Evolutionary conservation across 2,113 vertebrate species (phyloP).

Genomic region (Mirounga angustirostris): DNA sequence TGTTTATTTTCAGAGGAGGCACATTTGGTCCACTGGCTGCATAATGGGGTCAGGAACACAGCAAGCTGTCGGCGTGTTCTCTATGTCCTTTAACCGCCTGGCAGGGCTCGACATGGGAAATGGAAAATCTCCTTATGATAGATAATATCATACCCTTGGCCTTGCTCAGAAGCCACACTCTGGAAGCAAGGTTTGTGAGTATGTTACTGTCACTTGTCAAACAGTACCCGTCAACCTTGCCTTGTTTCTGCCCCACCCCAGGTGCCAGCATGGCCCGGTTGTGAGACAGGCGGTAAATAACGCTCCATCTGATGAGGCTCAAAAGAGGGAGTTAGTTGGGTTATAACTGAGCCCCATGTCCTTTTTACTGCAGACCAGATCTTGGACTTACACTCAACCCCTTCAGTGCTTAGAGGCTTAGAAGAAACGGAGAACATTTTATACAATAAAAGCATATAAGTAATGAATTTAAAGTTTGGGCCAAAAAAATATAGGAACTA

Average conservation of each 20-base stretch:
- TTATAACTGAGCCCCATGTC: background rate
- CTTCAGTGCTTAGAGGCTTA: background rate
- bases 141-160: slow-evolving; percentile 40
- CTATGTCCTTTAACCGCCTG: slow-evolving; percentile 64
- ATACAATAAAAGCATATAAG: background rate
- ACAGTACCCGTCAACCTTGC: background rate
- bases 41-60: slow-evolving; percentile 75
- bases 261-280: background rate
- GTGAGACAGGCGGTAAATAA: background rate
- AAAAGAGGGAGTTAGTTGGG: background rate
- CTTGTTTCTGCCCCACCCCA: background rate
- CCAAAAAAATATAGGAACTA: background rate
- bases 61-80: slow-evolving; percentile 70
- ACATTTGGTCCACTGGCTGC: slow-evolving; percentile 65
- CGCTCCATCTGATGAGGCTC: background rate
- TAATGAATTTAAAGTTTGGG: slow-evolving; percentile 21
- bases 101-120: slow-evolving; percentile 55
- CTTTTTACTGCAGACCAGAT: background rate
- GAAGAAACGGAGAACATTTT: background rate
- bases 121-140: slow-evolving; percentile 52
- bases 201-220: background rate
- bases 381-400: background rate
- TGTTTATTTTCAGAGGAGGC: slow-evolving; percentile 77
- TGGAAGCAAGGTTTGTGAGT: background rate
- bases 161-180: slow-evolving; percentile 39